These are phyloP conservation scores for Drosophila ironensis DNA, from an alignment of 1,140 invertebrate species.

Conservation along the genomic window DNA sequence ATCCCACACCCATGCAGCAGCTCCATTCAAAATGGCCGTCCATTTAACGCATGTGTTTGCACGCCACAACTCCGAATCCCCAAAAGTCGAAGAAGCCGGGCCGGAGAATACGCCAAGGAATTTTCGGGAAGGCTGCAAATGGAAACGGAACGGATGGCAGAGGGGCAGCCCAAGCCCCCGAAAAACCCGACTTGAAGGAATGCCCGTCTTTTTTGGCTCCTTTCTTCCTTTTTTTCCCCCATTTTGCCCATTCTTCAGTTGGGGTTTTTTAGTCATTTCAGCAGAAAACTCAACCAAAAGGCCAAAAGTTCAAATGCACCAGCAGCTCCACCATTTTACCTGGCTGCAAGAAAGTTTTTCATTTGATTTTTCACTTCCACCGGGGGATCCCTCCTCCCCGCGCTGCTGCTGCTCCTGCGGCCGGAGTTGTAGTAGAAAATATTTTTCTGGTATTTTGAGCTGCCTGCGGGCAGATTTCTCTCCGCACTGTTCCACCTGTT, in stretches of 20 bases:
- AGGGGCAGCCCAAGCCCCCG: background rate
- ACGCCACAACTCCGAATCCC: conserved; percentile 40
- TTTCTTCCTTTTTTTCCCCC: background rate
- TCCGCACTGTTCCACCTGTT: background rate
- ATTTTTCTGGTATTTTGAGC: conserved; percentile 73
- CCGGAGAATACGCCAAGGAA: conserved; percentile 39
- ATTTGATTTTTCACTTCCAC: conserved; percentile 69
- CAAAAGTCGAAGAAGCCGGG: conserved; percentile 36
- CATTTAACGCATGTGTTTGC: conserved; percentile 78
- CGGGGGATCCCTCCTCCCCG: background rate
- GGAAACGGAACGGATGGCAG: conserved; percentile 15
- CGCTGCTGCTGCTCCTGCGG: conserved; percentile 6
- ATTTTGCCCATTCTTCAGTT: conserved; percentile 9
- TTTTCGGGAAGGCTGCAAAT: conserved; percentile 39
- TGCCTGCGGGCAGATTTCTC: conserved; percentile 50
- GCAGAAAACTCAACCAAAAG: conserved; percentile 69
- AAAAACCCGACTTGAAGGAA: conserved; percentile 38
- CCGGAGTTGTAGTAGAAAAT: conserved; percentile 58
- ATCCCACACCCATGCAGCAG: background rate
- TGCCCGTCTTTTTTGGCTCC: conserved; percentile 53
- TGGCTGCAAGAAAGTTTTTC: conserved; percentile 79
- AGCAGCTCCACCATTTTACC: conserved; percentile 71
- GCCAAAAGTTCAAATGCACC: conserved; percentile 77
- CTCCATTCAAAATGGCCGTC: conserved; percentile 62
- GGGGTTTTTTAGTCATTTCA: conserved; percentile 69